Evolutionary conservation across 2,797 vertebrate species (phyloP).

Genomic region (Uromys caudimaculatus): DNA sequence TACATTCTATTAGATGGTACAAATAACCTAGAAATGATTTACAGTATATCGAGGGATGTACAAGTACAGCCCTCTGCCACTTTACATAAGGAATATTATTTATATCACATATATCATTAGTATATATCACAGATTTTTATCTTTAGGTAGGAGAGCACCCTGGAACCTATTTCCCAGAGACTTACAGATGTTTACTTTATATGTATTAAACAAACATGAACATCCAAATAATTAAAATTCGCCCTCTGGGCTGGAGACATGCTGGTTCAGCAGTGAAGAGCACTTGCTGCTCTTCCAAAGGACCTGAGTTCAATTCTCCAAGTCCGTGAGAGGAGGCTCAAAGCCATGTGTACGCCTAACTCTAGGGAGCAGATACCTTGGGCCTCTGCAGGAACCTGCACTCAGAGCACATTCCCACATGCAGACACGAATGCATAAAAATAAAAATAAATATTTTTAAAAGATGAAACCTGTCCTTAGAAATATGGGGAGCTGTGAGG

Average conservation of each 20-base stretch:
- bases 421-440: background rate
- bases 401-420: background rate
- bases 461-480: background rate
- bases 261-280: background rate
- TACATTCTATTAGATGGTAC: background rate
- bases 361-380: background rate
- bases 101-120: background rate
- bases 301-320: background rate
- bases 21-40: background rate
- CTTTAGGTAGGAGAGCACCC: background rate
- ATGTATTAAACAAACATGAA: background rate
- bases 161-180: background rate
- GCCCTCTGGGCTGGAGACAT: background rate
- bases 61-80: background rate
- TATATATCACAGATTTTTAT: background rate
- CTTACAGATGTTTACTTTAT: background rate
- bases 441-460: background rate
- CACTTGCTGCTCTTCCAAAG: background rate
- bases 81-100: background rate
- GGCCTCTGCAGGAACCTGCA: background rate
- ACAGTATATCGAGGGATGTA: background rate
- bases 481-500: background rate
- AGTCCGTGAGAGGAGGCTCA: background rate
- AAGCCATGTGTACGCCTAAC: background rate
- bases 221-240: constrained; percentile 8